These are phyloP conservation scores for Lates calcarifer DNA, from an alignment of 2,113 vertebrate genomes.

Conservation along the genomic window DNA sequence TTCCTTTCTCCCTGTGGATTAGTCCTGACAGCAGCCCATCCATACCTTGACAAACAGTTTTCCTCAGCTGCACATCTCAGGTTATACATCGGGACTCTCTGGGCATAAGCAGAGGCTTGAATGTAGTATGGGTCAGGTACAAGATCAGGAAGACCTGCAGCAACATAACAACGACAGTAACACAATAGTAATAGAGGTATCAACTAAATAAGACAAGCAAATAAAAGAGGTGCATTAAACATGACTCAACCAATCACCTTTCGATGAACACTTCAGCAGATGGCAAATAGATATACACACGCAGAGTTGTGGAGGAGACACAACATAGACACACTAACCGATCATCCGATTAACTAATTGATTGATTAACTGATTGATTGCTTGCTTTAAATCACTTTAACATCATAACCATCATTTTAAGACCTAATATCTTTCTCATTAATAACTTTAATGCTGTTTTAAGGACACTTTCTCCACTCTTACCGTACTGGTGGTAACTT, in stretches of 20 bases:
- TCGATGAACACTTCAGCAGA: background rate
- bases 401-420: background rate
- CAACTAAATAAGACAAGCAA: background rate
- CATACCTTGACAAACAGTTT: constrained; percentile 97
- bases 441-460: background rate
- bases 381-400: background rate
- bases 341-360: background rate
- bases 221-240: background rate
- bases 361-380: background rate
- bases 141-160: constrained; percentile 95
- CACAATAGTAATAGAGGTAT: background rate
- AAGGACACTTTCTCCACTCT: constrained; percentile 60
- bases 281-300: background rate
- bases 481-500: constrained; percentile 94
- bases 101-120: constrained; percentile 94
- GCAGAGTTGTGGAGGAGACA: background rate
- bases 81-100: constrained; percentile 97
- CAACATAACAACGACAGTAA: background rate
- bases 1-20: background rate
- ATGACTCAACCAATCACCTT: background rate
- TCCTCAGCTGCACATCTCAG: constrained; percentile 97
- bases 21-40: constrained; percentile 38
- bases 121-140: constrained; percentile 98
- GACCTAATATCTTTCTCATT: background rate
- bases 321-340: background rate